Evolutionary conservation across 2,113 vertebrate species (phyloP).

Genomic region (Aphelocoma coerulescens): DNA sequence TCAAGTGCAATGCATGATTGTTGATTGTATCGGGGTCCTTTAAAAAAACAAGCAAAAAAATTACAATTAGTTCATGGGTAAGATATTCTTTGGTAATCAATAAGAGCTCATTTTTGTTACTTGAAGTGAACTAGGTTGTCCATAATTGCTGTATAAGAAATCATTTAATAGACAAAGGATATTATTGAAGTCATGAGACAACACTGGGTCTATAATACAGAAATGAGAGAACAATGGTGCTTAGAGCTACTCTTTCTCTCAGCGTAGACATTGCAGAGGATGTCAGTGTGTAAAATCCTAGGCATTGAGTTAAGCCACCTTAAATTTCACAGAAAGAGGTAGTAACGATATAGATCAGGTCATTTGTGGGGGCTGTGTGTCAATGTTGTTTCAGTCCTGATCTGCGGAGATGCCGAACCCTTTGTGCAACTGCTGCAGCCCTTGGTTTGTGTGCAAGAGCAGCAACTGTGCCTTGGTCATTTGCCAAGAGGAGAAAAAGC

Average conservation of each 20-base stretch:
- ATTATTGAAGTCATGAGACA: neutral
- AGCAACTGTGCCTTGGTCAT: neutral
- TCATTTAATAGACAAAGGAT: neutral
- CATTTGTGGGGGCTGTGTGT: neutral
- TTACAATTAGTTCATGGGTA: neutral
- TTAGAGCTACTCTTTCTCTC: neutral
- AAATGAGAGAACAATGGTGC: neutral
- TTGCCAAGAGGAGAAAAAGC: no score
- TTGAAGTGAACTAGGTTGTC: neutral
- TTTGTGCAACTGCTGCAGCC: neutral
- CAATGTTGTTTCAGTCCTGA: no score
- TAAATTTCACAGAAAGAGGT: neutral
- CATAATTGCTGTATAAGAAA: neutral
- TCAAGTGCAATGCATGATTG: neutral
- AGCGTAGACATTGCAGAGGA: neutral
- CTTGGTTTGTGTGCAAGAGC: neutral
- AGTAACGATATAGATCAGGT: neutral
- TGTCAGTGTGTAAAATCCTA: neutral
- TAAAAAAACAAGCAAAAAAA: neutral
- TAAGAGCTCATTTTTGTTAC: neutral
- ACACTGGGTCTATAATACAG: neutral
- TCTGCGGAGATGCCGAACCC: accelerated
- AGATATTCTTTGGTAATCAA: neutral
- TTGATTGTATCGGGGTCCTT: neutral
- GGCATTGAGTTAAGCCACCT: neutral